Percentiles rank a stretch among this genome's conserved stretches.
phyloP scores from a whole-genome alignment of 2,797 vertebrate species.

The Betta splendens region DNA sequence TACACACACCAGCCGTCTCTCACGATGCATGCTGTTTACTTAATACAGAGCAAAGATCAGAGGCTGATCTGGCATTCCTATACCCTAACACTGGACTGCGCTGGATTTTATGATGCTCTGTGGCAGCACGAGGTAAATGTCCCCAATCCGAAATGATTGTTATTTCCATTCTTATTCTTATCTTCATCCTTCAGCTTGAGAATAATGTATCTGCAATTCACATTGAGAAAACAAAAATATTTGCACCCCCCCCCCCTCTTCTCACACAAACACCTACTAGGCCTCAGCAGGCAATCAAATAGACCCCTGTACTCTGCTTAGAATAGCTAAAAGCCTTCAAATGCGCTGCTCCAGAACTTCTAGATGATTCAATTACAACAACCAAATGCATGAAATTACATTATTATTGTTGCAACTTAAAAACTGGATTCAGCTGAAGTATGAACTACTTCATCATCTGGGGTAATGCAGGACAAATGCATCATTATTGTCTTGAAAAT shows the following conservation, averaged over 20 bases:
- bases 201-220: constrained; percentile 22
- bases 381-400: constrained; percentile 27
- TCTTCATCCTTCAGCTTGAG: constrained; percentile 35
- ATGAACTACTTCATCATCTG: constrained; percentile 18
- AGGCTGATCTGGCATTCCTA: constrained; percentile 66
- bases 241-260: constrained; percentile 13
- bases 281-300: constrained; percentile 33
- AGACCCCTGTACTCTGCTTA: constrained; percentile 47
- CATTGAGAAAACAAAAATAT: constrained; percentile 53
- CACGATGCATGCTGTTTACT: constrained; percentile 39
- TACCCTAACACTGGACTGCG: constrained; percentile 72
- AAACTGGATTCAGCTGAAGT: constrained; percentile 12
- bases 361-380: constrained; percentile 27
- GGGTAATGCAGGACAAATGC: constrained; percentile 40
- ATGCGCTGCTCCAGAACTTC: constrained; percentile 34
- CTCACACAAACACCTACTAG: constrained; percentile 15
- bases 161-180: constrained; percentile 56
- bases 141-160: background rate
- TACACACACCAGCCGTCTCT: constrained; percentile 17
- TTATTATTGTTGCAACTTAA: constrained; percentile 9
- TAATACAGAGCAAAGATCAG: constrained; percentile 69
- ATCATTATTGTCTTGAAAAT: constrained; percentile 51
- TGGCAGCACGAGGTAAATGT: constrained; percentile 53
- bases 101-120: constrained; percentile 65
- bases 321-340: constrained; percentile 44